These are phyloP conservation scores for Xenops minutus DNA, from an alignment of 2,797 vertebrate genomes.

Conservation along the genomic window DNA sequence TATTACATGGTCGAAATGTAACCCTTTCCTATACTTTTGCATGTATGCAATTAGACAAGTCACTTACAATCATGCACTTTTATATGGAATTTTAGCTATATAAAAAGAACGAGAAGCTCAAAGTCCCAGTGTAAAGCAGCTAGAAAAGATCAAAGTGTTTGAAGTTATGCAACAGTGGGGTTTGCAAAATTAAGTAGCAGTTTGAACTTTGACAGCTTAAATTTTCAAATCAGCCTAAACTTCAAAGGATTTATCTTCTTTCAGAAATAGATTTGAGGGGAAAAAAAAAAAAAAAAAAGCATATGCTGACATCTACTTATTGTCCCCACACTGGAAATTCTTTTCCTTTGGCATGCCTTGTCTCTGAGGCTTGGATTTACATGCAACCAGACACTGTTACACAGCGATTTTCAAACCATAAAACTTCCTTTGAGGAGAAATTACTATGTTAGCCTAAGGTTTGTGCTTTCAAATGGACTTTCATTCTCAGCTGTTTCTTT, in stretches of 20 bases:
- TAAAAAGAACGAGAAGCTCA: not conserved
- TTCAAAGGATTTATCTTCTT: constrained; percentile 54
- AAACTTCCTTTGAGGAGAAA: constrained; percentile 1
- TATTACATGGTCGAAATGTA: not conserved
- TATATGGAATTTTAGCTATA: not conserved
- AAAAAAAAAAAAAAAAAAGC: not conserved
- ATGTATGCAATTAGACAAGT: not conserved
- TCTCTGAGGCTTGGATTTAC: constrained; percentile 36
- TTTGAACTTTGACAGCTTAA: constrained; percentile 43
- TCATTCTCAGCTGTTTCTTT: not conserved
- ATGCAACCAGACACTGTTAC: not conserved
- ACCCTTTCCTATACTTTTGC: not conserved
- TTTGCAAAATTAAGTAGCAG: constrained; percentile 42
- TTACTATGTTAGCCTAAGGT: not conserved
- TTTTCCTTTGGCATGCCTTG: not conserved
- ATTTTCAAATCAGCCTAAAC: constrained; percentile 49
- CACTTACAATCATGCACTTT: not conserved
- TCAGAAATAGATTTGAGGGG: not conserved
- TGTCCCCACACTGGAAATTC: constrained; percentile 14
- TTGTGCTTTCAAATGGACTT: constrained; percentile 14
- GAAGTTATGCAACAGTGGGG: not conserved
- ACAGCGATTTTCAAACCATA: constrained; percentile 9
- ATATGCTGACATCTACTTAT: constrained; percentile 28
- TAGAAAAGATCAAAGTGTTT: constrained; percentile 63
- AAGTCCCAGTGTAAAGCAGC: not conserved